Conservation (phyloP, 2,113 vertebrate genomes). For the Clinocottus analis region DNA sequence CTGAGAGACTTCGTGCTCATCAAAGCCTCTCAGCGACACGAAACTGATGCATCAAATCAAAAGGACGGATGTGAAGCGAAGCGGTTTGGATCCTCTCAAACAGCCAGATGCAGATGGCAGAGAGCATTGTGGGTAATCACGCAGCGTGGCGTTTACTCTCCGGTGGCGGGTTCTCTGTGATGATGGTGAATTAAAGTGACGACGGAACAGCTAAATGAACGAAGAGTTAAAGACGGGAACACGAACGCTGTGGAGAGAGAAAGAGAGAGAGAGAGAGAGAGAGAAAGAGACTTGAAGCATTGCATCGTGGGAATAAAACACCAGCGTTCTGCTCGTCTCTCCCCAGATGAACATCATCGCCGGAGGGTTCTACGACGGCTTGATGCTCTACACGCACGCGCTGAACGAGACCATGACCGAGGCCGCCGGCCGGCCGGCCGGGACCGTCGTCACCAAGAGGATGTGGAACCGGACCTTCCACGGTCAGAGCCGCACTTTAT, state of each 20-base stretch:
- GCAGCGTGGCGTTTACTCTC: neutral
- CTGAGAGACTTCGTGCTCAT: no score
- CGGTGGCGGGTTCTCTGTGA: no score
- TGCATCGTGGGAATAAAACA: neutral
- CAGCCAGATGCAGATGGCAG: neutral
- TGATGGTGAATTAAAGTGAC: no score
- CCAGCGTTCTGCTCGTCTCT: neutral
- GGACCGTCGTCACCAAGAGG: constrained; percentile 86
- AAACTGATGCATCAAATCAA: no score
- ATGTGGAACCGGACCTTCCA: constrained; percentile 94
- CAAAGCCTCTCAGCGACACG: no score
- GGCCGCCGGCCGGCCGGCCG: constrained; percentile 80
- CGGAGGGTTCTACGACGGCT: constrained; percentile 94
- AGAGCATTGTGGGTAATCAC: neutral
- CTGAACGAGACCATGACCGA: constrained; percentile 89
- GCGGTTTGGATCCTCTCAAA: no score
- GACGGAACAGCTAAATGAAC: no score
- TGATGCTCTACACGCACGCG: constrained; percentile 91
- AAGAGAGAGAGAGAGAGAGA: no score
- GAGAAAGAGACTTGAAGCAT: neutral
- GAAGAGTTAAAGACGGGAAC: no score
- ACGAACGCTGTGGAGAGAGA: no score
- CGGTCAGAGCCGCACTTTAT: constrained; percentile 87
- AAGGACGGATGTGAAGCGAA: no score
- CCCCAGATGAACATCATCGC: constrained; percentile 96